Percentiles rank a stretch among this genome's conserved stretches.
Conservation (phyloP, 2,888 invertebrate genomes). For the Oscheius sp. region DNA sequence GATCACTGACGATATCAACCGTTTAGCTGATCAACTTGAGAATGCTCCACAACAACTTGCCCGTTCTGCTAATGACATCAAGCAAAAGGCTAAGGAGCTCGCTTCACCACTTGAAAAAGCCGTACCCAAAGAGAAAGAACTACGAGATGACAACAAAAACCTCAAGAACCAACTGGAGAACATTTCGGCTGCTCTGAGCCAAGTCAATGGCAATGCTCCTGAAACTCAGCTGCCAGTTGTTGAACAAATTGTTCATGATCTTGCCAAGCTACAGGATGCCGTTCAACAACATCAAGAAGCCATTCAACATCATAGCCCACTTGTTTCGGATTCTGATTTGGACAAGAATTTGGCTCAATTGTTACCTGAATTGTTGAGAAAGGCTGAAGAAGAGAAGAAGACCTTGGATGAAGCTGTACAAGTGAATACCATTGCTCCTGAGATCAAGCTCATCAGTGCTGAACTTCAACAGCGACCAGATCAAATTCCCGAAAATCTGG, state of each 20-base stretch:
- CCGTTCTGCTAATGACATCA: conserved; percentile 10
- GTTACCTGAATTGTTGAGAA: background rate
- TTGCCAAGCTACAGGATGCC: background rate
- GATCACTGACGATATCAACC: conserved; percentile 18
- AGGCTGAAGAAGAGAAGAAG: conserved; percentile 35
- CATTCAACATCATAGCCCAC: conserved; percentile 22
- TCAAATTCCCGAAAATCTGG: conserved; percentile 42
- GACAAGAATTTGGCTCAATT: conserved; percentile 34
- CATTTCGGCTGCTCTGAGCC: conserved; percentile 4
- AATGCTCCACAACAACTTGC: conserved; percentile 5
- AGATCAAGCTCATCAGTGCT: conserved; percentile 44
- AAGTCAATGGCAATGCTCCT: background rate
- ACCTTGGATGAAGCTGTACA: conserved; percentile 40
- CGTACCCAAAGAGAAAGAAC: conserved; percentile 25
- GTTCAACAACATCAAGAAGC: conserved; percentile 9
- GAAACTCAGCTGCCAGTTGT: conserved; percentile 24
- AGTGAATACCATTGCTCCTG: conserved; percentile 48
- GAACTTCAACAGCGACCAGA: conserved; percentile 43
- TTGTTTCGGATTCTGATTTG: conserved; percentile 14
- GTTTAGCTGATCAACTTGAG: conserved; percentile 34
- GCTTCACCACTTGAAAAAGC: conserved; percentile 26
- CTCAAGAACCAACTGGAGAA: conserved; percentile 24
- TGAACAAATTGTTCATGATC: background rate
- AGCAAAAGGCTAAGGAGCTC: conserved; percentile 19
- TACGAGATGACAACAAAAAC: conserved; percentile 28